Evolutionary conservation across 2,888 invertebrate species (phyloP).

Genomic region (Pseudoips prasinana): DNA sequence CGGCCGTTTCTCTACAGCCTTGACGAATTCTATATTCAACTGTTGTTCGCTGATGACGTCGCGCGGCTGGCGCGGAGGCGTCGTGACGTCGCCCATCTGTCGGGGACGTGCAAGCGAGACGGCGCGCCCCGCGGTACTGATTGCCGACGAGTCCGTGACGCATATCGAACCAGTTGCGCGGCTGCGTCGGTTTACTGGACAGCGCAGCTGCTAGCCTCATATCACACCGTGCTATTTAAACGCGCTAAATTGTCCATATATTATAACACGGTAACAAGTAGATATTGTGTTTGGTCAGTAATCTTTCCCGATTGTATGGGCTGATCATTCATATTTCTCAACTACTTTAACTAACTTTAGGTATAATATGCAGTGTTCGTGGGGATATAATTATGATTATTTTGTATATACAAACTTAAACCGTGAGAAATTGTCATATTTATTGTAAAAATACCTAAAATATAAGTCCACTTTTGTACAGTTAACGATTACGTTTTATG

Average conservation of each 20-base stretch:
- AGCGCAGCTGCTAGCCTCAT: constrained; percentile 2
- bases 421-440: no score
- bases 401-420: no score
- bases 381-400: no score
- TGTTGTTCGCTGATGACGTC: constrained; percentile 29
- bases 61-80: constrained; percentile 13
- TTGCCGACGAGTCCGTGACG: constrained; percentile 28
- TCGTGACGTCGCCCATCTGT: constrained; percentile 9
- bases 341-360: no score
- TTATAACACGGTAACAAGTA: no score
- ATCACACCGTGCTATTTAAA: constrained; percentile 7
- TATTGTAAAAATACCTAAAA: no score
- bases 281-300: no score
- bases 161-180: constrained; percentile 23
- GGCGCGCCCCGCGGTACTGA: constrained; percentile 24
- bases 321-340: no score
- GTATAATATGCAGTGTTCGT: no score
- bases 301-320: no score
- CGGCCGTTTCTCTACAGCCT: constrained; percentile 29
- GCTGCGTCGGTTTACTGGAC: constrained; percentile 9
- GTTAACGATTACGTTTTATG: no score
- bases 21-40: constrained; percentile 31
- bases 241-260: constrained; percentile 2
- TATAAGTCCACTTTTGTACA: no score
- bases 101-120: constrained; percentile 23